phyloP scores from a whole-genome alignment of 2,888 invertebrate species.

The Lypha dubia region DNA sequence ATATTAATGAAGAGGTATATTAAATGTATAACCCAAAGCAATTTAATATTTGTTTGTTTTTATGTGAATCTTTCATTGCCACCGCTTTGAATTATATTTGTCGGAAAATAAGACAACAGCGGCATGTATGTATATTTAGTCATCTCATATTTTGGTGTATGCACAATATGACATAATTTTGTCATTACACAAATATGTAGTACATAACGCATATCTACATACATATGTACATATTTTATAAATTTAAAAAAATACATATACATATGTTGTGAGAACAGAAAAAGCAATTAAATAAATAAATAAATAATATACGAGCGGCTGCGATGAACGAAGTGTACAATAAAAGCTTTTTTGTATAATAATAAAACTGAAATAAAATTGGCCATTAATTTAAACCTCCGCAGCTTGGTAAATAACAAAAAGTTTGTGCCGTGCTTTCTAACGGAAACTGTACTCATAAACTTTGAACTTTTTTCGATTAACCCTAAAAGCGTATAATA shows the following conservation, averaged over 20 bases:
- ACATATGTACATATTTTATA: not conserved
- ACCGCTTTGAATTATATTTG: slow-evolving; percentile 42
- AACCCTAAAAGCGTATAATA: too few relatives aligned
- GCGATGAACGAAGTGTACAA: not conserved
- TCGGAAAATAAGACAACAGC: slow-evolving; percentile 18
- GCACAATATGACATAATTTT: slow-evolving; percentile 26
- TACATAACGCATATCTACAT: slow-evolving; percentile 1
- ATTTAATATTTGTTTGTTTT: slow-evolving; percentile 13
- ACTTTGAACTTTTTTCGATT: too few relatives aligned
- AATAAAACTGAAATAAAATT: too few relatives aligned
- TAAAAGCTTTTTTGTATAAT: not conserved
- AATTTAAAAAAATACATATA: not conserved
- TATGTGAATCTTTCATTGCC: slow-evolving; percentile 41
- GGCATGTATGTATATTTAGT: not conserved
- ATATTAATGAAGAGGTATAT: slow-evolving; percentile 1
- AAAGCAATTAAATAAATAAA: not conserved
- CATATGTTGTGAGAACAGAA: not conserved
- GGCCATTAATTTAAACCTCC: too few relatives aligned
- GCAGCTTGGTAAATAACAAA: too few relatives aligned
- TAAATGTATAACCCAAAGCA: slow-evolving; percentile 24
- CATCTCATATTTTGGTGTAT: slow-evolving; percentile 16
- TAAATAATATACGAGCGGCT: not conserved
- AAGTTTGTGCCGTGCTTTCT: too few relatives aligned
- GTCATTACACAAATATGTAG: not conserved
- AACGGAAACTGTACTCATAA: too few relatives aligned